Base-by-base conservation (phyloP, 2,797 vertebrate species). In the Channallabes apus region DNA sequence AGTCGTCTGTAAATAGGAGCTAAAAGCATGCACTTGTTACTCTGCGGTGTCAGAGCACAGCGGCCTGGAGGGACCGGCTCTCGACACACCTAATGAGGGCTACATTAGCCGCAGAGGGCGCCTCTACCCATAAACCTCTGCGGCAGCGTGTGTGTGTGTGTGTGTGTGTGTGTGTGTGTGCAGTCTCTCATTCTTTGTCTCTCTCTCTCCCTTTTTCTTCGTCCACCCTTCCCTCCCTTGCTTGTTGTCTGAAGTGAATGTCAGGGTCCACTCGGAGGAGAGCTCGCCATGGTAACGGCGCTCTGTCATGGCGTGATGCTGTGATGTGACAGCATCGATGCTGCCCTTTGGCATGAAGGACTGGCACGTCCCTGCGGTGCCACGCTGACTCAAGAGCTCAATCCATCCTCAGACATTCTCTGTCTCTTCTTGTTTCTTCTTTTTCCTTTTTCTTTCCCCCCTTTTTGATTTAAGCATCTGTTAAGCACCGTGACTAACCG, bases 401-500 rank as follows among this genome's bases (percentile, higher is more conserved):
- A 58, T 85, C 35, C 29, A 18, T 68, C 65, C 76, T n/a, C 8
- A 4, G 46, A 82, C 22, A 35, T 76, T 80, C 76, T 76, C 88
- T 12, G 11, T 51, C 11, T 12, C 46, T 51, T 51, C 46, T 11
- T 51, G 46, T 12, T 51, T 51, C 9, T 12, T 51, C 64, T n/a
- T 46, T 79, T 75, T 71, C 4, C 29, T 29, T 69, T 64, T 83
- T 80, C 77, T 73, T 51, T 5, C 6, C 67, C 17, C 17, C 6
- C 11, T 59, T 78, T 65, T 51, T 54, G 64, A 71, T 84, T 88
- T 76, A 84, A 80, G 87, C 83, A 85, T 81, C 62, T 68, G 76
- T 86, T 89, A 77, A 82, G 35, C 84, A 35, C 82, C 84, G 27
- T 87, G 84, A 82, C 84, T 86, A 88, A 87, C 73, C 29, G 75